Base-by-base conservation (phyloP, 2,797 vertebrate genomes). In the Anguilla marmorata region DNA sequence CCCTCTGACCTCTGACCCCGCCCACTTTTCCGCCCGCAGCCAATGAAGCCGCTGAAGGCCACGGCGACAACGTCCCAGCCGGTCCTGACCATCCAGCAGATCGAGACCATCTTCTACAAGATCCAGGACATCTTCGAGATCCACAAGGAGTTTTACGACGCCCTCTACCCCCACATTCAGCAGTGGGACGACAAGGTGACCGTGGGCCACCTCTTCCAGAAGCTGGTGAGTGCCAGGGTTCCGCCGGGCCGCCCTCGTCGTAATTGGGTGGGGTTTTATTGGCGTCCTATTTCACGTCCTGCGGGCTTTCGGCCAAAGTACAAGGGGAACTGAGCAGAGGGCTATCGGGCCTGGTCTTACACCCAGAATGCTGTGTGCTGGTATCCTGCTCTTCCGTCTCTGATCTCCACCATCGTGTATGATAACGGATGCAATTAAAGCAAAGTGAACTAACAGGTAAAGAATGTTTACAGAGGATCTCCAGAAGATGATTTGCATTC, bases 61-160 rank as follows among this genome's bases (percentile, higher is more conserved):
- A 97, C 98, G 0, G 98, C 98, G 90, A 99, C 98, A 12, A 97
- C 97, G 3, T 99, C 98, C 0, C 98, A 99, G 94, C 98, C 98
- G 0, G 98, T 99, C 87, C 96, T 99, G 86, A 99, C 97, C 90
- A 95, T 97, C 92, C 97, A 99, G 94, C 98, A 99, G 93, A 97
- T 99, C 0, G 98, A 99, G 90, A 99, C 97, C 1, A 99, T 99
- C 94, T 99, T 99, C 95, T 99, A 98, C 94, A 99, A 99, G 95
- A 97, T 99, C 93, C 98, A 99, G 93, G 98, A 99, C 92, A 98
- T 99, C 92, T 98, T 97, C 0, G 97, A 98, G 94, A 98, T 99
- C 94, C 98, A 99, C 95, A 99, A 98, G 89, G 98, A 99, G 90
- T 99, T 99, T 93, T 99, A 99, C 0, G 98, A 99, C 87, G 96